Evolutionary conservation across 2,113 vertebrate species (phyloP).

Genomic region (Tenebrosternarchus preto): DNA sequence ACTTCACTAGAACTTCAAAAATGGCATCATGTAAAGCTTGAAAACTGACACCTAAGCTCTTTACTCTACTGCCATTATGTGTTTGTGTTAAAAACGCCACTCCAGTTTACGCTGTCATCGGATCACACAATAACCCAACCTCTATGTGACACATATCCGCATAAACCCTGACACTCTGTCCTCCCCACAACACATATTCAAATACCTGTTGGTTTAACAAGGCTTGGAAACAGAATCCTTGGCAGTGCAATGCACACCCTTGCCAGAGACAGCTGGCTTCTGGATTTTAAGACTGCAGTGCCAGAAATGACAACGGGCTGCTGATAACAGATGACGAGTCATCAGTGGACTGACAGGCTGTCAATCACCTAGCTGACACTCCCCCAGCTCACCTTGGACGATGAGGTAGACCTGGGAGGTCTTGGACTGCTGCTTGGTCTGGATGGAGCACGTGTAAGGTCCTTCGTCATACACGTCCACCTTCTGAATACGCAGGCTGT

Average conservation of each 20-base stretch:
- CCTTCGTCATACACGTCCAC: constrained; percentile 97
- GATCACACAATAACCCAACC: constrained; percentile 12
- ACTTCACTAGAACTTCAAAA: neutral
- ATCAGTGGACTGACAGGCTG: constrained; percentile 27
- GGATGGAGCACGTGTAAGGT: constrained; percentile 95
- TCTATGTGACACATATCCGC: neutral
- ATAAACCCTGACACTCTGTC: constrained; percentile 10
- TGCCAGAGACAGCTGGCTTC: constrained; percentile 1
- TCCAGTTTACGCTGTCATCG: neutral
- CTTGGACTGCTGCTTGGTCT: constrained; percentile 94
- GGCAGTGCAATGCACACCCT: constrained; percentile 5
- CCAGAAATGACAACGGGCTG: neutral
- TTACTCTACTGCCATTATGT: neutral
- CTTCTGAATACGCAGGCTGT: constrained; percentile 98
- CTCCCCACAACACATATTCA: constrained; percentile 11
- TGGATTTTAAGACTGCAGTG: constrained; percentile 25
- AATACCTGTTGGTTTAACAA: constrained; percentile 19
- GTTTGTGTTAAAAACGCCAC: neutral
- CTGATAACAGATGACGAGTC: constrained; percentile 26
- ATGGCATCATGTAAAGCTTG: neutral
- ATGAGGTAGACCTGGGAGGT: constrained; percentile 97
- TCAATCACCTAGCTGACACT: constrained; percentile 32
- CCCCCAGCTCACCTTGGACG: constrained; percentile 87
- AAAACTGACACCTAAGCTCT: constrained; percentile 1
- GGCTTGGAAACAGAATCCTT: constrained; percentile 3